Percentiles rank a stretch among this genome's conserved stretches.
These are phyloP conservation scores for Upupa epops DNA, from an alignment of 2,113 vertebrate genomes.

Conservation along the genomic window DNA sequence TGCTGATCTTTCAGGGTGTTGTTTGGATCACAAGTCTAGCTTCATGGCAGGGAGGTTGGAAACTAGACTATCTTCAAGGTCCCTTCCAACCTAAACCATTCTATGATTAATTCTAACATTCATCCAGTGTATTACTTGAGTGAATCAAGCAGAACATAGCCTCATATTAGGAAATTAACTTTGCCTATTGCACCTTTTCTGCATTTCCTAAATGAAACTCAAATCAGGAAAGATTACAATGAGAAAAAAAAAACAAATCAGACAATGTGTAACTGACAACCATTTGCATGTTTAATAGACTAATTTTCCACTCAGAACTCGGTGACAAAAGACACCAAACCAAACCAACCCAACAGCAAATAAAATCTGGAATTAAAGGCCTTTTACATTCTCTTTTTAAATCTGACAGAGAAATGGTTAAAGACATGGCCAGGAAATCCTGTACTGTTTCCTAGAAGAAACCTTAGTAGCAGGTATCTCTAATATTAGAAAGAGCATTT, in stretches of 20 bases:
- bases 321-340: neutral
- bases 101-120: no score
- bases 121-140: neutral
- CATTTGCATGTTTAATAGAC: neutral
- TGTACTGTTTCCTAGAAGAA: neutral
- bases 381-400: neutral
- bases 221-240: constrained; percentile 6
- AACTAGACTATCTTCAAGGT: no score
- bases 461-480: neutral
- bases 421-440: neutral
- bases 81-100: no score
- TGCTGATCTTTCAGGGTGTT: neutral
- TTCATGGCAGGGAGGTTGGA: neutral
- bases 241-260: neutral
- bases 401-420: neutral
- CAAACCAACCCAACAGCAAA: neutral
- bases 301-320: constrained; percentile 22
- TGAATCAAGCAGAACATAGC: neutral
- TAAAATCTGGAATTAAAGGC: constrained; percentile 7
- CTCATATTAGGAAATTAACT: neutral
- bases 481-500: neutral
- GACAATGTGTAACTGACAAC: neutral
- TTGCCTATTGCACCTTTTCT: neutral
- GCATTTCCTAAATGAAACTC: constrained; percentile 42
- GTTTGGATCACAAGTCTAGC: neutral